A percentile compares a stretch with the other conserved stretches of the same genome.
Evolutionary conservation across 1,140 invertebrate genomes (phyloP).

Genomic region (Andrena cerasifolii): DNA sequence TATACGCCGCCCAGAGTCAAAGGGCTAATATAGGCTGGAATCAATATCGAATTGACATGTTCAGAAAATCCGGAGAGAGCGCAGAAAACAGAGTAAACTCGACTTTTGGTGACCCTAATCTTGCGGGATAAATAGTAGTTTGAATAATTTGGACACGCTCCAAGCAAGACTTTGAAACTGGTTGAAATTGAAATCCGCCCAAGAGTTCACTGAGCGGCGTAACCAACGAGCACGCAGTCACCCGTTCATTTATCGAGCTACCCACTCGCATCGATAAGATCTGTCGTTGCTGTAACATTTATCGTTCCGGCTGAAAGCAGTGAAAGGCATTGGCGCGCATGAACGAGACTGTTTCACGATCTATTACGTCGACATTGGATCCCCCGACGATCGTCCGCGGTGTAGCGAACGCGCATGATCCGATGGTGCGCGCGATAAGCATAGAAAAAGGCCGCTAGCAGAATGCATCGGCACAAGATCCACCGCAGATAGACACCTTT

Average conservation of each 20-base stretch:
- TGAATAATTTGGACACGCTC: constrained; percentile 19
- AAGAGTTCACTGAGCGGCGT: constrained; percentile 18
- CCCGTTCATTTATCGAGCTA: constrained; percentile 9
- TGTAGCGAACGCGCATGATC: neutral
- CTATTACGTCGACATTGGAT: constrained; percentile 47
- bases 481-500: neutral
- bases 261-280: constrained; percentile 42
- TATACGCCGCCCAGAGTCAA: too few relatives aligned
- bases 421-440: constrained; percentile 37
- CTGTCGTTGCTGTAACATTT: constrained; percentile 57
- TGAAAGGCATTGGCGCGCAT: constrained; percentile 52
- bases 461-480: neutral
- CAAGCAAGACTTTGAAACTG: neutral
- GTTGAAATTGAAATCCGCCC: constrained; percentile 28
- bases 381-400: constrained; percentile 12
- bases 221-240: neutral
- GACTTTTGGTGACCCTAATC: too few relatives aligned
- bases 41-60: too few relatives aligned
- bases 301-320: constrained; percentile 52
- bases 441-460: neutral
- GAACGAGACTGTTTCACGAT: constrained; percentile 43
- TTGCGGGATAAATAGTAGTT: constrained; percentile 12
- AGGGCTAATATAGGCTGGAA: too few relatives aligned
- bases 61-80: too few relatives aligned
- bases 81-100: too few relatives aligned